Percentiles rank a stretch among this genome's conserved stretches.
Evolutionary conservation across 2,113 vertebrate genomes (phyloP).

Genomic region (Apteryx owenii): DNA sequence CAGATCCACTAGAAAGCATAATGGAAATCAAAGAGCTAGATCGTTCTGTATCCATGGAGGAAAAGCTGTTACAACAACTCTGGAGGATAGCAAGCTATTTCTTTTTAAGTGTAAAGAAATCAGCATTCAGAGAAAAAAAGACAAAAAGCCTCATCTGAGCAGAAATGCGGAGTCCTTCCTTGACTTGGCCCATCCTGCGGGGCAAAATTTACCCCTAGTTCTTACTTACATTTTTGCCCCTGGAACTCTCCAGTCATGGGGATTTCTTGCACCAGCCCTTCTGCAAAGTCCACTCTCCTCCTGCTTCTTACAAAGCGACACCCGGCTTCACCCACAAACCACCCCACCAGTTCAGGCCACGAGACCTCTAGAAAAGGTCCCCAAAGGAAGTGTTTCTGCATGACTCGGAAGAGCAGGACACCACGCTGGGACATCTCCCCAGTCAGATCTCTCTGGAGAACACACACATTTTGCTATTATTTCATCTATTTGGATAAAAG

Average conservation of each 20-base stretch:
- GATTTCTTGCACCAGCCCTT: neutral
- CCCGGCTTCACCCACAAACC: neutral
- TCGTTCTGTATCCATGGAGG: neutral
- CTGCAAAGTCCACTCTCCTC: neutral
- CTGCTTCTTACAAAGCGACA: neutral
- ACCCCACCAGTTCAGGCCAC: neutral
- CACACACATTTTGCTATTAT: neutral
- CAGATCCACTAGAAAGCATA: conserved; percentile 48
- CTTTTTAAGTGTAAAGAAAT: neutral
- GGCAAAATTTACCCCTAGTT: neutral
- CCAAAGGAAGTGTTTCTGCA: neutral
- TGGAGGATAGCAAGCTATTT: neutral
- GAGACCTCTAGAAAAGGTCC: neutral
- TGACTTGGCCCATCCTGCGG: neutral
- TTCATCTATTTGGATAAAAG: neutral
- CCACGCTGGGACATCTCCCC: accelerated
- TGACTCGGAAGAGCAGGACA: neutral
- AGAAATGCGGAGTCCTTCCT: neutral
- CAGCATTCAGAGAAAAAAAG: neutral
- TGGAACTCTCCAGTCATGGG: neutral
- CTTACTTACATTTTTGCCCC: neutral
- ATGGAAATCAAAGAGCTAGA: conserved; percentile 57
- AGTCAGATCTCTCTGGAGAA: neutral
- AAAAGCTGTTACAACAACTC: neutral
- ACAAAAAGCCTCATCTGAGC: neutral